Evolutionary conservation across 2,888 invertebrate species (phyloP).

Genomic region (Luperina testacea): DNA sequence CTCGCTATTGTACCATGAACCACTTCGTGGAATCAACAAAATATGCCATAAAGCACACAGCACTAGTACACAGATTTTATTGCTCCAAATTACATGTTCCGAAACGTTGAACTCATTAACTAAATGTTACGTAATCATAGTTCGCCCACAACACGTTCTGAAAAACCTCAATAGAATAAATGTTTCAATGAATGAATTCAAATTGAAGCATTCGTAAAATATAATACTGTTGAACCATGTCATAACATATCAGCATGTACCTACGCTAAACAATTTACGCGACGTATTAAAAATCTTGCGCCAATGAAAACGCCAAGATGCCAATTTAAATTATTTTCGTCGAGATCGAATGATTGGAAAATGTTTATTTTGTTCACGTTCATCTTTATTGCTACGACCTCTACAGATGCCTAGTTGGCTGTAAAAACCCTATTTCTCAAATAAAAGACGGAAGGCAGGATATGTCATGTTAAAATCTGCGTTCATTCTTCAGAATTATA

Average conservation of each 20-base stretch:
- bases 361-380: constrained; percentile 36
- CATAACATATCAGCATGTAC: constrained; percentile 62
- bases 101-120: constrained; percentile 74
- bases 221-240: constrained; percentile 64
- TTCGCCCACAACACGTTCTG: constrained; percentile 58
- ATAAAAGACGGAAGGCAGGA: constrained; percentile 12
- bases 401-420: constrained; percentile 13
- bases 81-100: constrained; percentile 79
- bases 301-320: constrained; percentile 36
- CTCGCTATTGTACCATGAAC: constrained; percentile 52
- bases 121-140: constrained; percentile 64
- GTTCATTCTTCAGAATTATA: constrained; percentile 25
- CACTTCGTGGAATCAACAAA: constrained; percentile 66
- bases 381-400: constrained; percentile 38
- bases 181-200: constrained; percentile 66
- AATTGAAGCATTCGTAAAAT: constrained; percentile 62
- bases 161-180: constrained; percentile 65
- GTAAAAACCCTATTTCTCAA: constrained; percentile 12
- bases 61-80: constrained; percentile 71
- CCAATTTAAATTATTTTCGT: constrained; percentile 49
- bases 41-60: constrained; percentile 62
- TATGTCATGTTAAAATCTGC: constrained; percentile 12
- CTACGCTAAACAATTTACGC: constrained; percentile 54
- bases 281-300: constrained; percentile 53
- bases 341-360: constrained; percentile 21